Evolutionary conservation across 1,140 invertebrate species (phyloP), one percentile per base, ranked within the genome.

Genomic region (Aplysia californica): DNA sequence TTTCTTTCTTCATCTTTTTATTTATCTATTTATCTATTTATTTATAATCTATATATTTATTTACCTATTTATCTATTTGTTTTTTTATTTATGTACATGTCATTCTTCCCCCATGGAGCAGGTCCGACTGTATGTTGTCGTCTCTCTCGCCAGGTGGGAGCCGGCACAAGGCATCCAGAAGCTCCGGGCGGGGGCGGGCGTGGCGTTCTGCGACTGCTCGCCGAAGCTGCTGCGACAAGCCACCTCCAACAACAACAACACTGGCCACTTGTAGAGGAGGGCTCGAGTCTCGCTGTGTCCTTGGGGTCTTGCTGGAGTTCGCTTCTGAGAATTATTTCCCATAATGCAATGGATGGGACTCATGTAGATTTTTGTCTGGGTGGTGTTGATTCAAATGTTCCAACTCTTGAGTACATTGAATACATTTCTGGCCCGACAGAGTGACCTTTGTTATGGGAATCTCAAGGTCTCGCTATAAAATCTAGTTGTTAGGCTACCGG

Each of bases 151-250:
- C 79, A 88, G 86, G 21, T 91, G 90, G 89, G 82, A 80, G 56
- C 66, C 80, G 10, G 83, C 86, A 33, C 82, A 83, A n/a, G 79
- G 82, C 35, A 89, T 89, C 38, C 83, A 85, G 41, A 84, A 88
- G 72, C 89, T 86, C 68, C 76, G 87, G 61, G 87, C 87, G 0
- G 87, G 87, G 36, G 87, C 87, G 2, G 87, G 87, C 3, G 79
- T 88, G 35, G 80, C 84, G 20, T 83, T 67, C 61, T 83, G 84
- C 68, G 73, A 79, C 38, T 85, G 83, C 67, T 65, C 77, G 33
- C 72, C 80, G 18, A 80, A 77, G 41, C 70, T 70, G 56, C 55
- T 73, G 36, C 50, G 67, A 65, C 79, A 75, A 41, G 64, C 67
- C 58, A 67, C 73, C 10, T 50, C 44, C 20, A 68, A 35, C 29